Conservation (phyloP, 1,140 invertebrate species). For the Eupristina koningsbergeri region DNA sequence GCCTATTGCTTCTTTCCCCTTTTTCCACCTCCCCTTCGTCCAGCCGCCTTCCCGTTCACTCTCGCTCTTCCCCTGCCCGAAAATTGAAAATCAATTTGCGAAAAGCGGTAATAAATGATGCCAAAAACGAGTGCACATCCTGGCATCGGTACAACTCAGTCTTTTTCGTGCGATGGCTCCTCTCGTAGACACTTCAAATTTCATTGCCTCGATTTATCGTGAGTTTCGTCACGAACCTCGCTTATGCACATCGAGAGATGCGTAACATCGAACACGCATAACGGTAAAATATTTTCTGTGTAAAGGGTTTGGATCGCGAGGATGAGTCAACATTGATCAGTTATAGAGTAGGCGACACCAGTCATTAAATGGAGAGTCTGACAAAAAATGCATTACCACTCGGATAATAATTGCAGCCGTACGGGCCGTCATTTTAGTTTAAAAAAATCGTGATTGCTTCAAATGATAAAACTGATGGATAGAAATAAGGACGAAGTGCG, state of each 20-base stretch:
- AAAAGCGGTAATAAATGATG: slow-evolving; percentile 29
- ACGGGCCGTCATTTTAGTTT: neutral
- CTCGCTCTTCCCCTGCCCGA: neutral
- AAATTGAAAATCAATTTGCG: slow-evolving; percentile 45
- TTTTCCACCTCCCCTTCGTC: neutral
- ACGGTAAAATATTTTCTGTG: neutral
- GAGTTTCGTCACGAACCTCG: neutral
- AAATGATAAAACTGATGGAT: neutral
- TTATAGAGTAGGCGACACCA: neutral
- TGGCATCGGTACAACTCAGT: slow-evolving; percentile 3
- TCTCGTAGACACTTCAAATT: neutral
- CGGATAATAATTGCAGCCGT: neutral
- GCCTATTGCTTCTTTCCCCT: neutral
- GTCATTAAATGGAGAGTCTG: neutral
- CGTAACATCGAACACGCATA: neutral
- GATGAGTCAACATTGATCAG: neutral
- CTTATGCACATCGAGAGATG: neutral
- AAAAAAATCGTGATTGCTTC: neutral
- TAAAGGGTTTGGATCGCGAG: neutral
- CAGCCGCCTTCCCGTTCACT: neutral
- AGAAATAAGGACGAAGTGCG: neutral
- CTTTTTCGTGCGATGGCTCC: neutral
- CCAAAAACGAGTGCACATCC: slow-evolving; percentile 14
- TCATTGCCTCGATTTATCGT: slow-evolving; percentile 25
- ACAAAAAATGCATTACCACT: neutral